Percentiles rank a stretch among this genome's conserved stretches.
Conservation (phyloP, 2,888 invertebrate species). For the Chymomyza amoena region DNA sequence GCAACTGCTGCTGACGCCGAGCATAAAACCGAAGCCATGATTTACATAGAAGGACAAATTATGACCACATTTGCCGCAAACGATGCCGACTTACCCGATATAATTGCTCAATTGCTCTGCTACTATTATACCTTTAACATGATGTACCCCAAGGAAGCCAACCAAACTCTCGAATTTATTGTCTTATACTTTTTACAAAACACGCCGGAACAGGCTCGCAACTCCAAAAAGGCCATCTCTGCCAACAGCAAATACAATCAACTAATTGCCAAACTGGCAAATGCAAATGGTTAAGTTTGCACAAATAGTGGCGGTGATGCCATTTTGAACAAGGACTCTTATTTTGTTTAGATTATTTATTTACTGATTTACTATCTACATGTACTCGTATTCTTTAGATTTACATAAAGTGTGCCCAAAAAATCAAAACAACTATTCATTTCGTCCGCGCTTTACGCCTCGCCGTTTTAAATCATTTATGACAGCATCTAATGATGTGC, state of each 20-base stretch:
- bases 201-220: conserved; percentile 59
- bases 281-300: conserved; percentile 56
- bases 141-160: conserved; percentile 72
- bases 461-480: conserved; percentile 32
- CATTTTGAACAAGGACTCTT: conserved; percentile 12
- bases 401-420: background rate
- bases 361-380: conserved; percentile 48
- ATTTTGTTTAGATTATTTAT: conserved; percentile 68
- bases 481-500: conserved; percentile 15
- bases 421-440: background rate
- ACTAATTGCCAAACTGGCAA: conserved; percentile 60
- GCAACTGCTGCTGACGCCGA: conserved; percentile 27
- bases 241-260: conserved; percentile 61
- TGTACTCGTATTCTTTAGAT: conserved; percentile 35
- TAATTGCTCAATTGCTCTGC: conserved; percentile 62
- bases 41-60: conserved; percentile 63
- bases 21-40: conserved; percentile 50
- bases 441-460: conserved; percentile 27
- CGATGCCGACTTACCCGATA: conserved; percentile 57
- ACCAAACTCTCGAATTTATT: conserved; percentile 71
- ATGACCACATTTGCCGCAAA: conserved; percentile 57
- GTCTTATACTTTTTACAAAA: conserved; percentile 62
- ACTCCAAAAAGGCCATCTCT: conserved; percentile 55
- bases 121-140: conserved; percentile 71
- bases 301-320: background rate